Evolutionary conservation across 2,888 invertebrate genomes (phyloP), one percentile per base, ranked within the genome.

Genomic region (Bursaphelenchus okinawaensis): DNA sequence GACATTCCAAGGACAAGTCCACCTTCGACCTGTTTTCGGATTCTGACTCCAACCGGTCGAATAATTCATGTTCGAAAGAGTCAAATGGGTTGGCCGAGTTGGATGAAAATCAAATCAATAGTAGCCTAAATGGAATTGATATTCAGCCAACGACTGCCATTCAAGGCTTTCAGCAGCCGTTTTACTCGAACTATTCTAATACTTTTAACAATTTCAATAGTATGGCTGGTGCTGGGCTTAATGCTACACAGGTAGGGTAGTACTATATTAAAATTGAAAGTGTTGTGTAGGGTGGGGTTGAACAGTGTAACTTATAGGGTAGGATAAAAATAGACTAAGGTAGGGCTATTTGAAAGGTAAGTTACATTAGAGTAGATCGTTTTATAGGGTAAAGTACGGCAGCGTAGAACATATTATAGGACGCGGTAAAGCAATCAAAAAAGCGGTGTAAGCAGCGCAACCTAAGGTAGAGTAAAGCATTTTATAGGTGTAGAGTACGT

Each of bases 21-120:
- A n/a, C n/a, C n/a, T n/a, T 40, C 16, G 40, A 40, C 6, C 12
- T 40, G 12, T 40, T 40, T 40, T 40, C 40, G 40, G 40, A 40
- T n/a, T 4, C 40, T 2, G 60, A 59, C 6, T 59, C 60, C 52
- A 50, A 19, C n/a, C 22, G 60, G n/a, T 59, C 60, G 9, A 50
- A 50, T 22, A 59, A 59, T 29, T 59, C 51, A 8, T 31, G 60
- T 6, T 59, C 60, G 9, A 23, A 50, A 22, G 40, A 20, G 16
- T 59, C 60, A 22, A 59, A 59, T 6, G 50, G 50, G 12, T 16
- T 59, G 19, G 19, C 50, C 1, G 60, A 59, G 7, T 6, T 40
- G 2, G 60, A 59, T 19, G 60, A 59, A n/a, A 50, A 59, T 59
- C 60, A n/a, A 16, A 12, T 40, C 3, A 40, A 40, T 40, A 1